Conservation (phyloP, 2,888 invertebrate species). For the Chromoteleia sp. region DNA sequence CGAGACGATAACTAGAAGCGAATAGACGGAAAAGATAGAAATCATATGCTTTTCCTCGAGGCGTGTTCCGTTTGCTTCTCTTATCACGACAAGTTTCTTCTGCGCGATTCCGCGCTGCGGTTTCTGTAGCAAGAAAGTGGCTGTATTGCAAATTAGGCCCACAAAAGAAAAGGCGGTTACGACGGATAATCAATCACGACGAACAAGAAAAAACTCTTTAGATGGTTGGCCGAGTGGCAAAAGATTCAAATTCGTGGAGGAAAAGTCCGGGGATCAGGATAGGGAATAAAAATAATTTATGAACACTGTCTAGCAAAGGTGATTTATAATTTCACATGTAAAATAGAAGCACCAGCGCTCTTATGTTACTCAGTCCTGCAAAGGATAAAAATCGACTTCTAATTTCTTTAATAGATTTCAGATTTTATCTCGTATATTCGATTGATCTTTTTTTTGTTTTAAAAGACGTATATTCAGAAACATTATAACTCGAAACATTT, state of each 20-base stretch:
- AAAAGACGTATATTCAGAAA: too few species aligned
- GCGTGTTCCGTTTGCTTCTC: slow-evolving; percentile 44
- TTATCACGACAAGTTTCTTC: slow-evolving; percentile 70
- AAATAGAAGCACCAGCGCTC: not conserved
- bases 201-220: slow-evolving; percentile 48
- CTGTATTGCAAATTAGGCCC: slow-evolving; percentile 62
- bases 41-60: slow-evolving; percentile 62
- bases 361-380: too few species aligned
- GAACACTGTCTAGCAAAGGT: not conserved
- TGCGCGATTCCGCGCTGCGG: slow-evolving; percentile 60
- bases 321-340: not conserved
- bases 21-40: slow-evolving; percentile 51
- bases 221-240: slow-evolving; percentile 11
- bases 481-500: too few species aligned
- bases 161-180: slow-evolving; percentile 61
- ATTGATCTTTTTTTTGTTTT: too few species aligned
- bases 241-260: slow-evolving; percentile 19
- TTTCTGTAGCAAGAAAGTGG: slow-evolving; percentile 68
- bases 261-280: slow-evolving; percentile 16
- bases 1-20: slow-evolving; percentile 32
- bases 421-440: too few species aligned
- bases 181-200: slow-evolving; percentile 47
- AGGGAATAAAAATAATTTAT: slow-evolving; percentile 13
- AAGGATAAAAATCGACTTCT: too few species aligned
- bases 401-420: too few species aligned